Percentiles rank a stretch among this genome's conserved stretches.
These are phyloP conservation scores for Clistopyga incitator DNA, from an alignment of 2,888 invertebrate species.

Conservation along the genomic window DNA sequence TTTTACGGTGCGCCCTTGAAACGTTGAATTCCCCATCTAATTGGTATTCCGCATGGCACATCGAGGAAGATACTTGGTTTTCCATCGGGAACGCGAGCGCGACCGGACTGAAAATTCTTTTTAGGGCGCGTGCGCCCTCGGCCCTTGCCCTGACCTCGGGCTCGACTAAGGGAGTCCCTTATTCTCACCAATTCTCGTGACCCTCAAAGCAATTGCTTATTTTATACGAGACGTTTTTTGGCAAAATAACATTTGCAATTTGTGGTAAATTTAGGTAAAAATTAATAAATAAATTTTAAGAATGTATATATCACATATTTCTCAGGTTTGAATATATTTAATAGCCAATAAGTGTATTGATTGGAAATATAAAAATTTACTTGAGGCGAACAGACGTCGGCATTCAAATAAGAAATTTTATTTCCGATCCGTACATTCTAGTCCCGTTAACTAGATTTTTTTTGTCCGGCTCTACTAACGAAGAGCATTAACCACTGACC, in stretches of 20 bases:
- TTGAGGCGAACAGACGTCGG: no score
- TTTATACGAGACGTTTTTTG: not conserved
- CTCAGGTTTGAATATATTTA: no score
- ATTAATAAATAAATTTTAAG: no score
- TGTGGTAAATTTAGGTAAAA: no score
- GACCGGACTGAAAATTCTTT: conserved; percentile 38
- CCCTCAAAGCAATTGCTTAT: conserved; percentile 15
- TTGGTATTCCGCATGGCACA: conserved; percentile 29
- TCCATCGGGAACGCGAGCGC: conserved; percentile 1
- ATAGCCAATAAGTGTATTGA: no score
- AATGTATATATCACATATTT: no score
- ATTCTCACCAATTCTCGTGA: conserved; percentile 40
- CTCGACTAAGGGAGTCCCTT: conserved; percentile 18
- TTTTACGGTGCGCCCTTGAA: not conserved
- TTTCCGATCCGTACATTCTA: no score
- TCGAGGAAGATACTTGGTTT: conserved; percentile 33
- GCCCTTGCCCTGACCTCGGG: conserved; percentile 27
- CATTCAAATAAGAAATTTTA: no score
- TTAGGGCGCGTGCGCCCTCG: conserved; percentile 23
- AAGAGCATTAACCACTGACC: not conserved
- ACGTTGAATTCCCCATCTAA: conserved; percentile 29
- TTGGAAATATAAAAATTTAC: no score
- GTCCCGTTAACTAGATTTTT: no score
- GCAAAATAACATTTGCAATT: no score
- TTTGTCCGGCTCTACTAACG: no score